These are phyloP conservation scores for Idaea dimidiata DNA, from an alignment of 2,888 invertebrate genomes.

Conservation along the genomic window DNA sequence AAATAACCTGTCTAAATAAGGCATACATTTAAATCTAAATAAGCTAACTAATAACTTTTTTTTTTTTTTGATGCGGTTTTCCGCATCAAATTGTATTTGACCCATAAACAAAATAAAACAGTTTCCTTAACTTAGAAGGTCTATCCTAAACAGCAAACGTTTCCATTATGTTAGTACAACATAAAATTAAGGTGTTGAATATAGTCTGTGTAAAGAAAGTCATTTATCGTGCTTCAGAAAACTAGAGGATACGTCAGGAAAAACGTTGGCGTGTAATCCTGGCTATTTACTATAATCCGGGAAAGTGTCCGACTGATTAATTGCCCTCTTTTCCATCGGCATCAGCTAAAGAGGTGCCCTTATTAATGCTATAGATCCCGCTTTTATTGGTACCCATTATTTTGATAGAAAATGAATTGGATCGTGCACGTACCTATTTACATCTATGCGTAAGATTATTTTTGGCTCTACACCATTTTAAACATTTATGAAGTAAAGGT, in stretches of 20 bases:
- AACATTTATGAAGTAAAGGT: neutral
- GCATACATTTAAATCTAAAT: too few species aligned
- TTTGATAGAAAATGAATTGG: neutral
- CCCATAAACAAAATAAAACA: neutral
- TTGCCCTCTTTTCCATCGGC: conserved; percentile 34
- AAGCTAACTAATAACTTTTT: neutral
- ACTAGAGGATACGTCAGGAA: conserved; percentile 37
- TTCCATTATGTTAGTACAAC: neutral
- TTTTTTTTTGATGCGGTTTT: neutral
- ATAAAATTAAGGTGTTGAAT: neutral
- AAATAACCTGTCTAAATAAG: too few species aligned
- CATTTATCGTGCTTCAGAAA: conserved; percentile 49
- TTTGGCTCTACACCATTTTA: neutral
- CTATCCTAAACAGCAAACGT: neutral
- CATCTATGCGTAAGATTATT: neutral
- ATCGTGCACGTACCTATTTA: neutral
- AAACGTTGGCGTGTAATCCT: conserved; percentile 49
- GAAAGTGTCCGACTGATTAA: conserved; percentile 58
- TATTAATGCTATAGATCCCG: conserved; percentile 22
- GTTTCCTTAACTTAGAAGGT: neutral
- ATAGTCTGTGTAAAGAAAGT: conserved; percentile 15
- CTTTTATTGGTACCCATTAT: neutral
- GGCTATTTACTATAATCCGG: conserved; percentile 57
- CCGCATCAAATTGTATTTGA: neutral
- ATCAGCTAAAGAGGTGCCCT: conserved; percentile 22